Conservation (phyloP, 2,888 invertebrate genomes). For the Drosophila subsilvestris region DNA sequence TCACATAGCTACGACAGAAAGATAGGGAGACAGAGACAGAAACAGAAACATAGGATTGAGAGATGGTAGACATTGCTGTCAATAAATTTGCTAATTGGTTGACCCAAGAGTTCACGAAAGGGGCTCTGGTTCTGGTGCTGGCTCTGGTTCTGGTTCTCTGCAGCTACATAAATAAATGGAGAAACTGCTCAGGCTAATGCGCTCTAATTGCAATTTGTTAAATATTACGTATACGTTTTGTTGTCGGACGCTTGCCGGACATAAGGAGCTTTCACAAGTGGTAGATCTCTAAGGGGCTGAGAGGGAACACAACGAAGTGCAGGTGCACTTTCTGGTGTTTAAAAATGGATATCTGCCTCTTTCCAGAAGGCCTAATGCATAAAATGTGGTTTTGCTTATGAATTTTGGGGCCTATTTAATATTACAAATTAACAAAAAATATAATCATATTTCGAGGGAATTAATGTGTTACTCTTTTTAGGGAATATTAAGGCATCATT, state of each 20-base stretch:
- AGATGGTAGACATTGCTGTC: constrained; percentile 10
- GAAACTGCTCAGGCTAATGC: constrained; percentile 54
- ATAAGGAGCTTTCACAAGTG: constrained; percentile 9
- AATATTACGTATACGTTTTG: constrained; percentile 52
- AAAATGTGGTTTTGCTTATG: too few species aligned
- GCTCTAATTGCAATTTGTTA: constrained; percentile 65
- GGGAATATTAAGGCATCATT: too few species aligned
- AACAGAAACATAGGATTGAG: not conserved
- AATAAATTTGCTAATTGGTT: constrained; percentile 48
- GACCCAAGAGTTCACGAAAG: not conserved
- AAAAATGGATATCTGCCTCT: too few species aligned
- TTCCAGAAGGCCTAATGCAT: too few species aligned
- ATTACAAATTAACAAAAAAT: too few species aligned
- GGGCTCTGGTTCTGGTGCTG: not conserved
- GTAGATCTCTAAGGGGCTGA: not conserved
- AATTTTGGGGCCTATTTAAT: too few species aligned
- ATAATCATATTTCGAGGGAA: too few species aligned
- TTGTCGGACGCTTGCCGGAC: not conserved
- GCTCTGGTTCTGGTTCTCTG: not conserved
- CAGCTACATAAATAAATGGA: constrained; percentile 57
- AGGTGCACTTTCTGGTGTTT: not conserved
- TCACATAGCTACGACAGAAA: constrained; percentile 73
- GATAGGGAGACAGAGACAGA: not conserved
- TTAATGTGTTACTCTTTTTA: too few species aligned
- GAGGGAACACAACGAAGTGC: not conserved